Evolutionary conservation across 2,888 invertebrate genomes (phyloP).

Genomic region (Cephus sareptanus): DNA sequence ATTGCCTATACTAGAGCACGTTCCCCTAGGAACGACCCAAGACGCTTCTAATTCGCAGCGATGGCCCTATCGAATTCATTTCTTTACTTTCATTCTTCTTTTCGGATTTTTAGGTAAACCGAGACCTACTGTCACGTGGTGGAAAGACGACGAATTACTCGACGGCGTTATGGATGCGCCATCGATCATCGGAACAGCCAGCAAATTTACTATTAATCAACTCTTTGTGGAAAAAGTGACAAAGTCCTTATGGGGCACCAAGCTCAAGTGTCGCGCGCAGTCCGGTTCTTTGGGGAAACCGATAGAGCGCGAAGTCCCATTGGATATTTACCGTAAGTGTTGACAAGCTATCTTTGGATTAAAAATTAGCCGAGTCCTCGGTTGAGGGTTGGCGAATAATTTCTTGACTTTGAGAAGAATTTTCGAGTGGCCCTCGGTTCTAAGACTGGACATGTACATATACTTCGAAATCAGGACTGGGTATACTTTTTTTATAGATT

Average conservation of each 20-base stretch:
- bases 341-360: background rate
- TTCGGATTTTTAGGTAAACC: slow-evolving; percentile 76
- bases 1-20: no score
- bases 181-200: slow-evolving; percentile 69
- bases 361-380: background rate
- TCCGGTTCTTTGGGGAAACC: slow-evolving; percentile 78
- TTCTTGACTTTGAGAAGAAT: no score
- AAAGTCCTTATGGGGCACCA: slow-evolving; percentile 78
- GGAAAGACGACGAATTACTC: slow-evolving; percentile 79
- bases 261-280: slow-evolving; percentile 82
- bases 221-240: slow-evolving; percentile 79
- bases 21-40: no score
- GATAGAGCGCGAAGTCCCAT: slow-evolving; percentile 77
- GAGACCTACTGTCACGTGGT: slow-evolving; percentile 85
- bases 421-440: no score
- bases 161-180: slow-evolving; percentile 78
- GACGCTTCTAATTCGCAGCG: no score
- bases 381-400: no score
- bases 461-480: background rate
- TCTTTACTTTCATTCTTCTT: no score
- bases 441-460: no score
- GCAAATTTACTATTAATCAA: slow-evolving; percentile 77
- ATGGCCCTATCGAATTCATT: no score
- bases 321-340: slow-evolving; percentile 76
- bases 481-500: background rate